Evolutionary conservation across 2,797 vertebrate species (phyloP).

Genomic region (Diplodus puntazzo): DNA sequence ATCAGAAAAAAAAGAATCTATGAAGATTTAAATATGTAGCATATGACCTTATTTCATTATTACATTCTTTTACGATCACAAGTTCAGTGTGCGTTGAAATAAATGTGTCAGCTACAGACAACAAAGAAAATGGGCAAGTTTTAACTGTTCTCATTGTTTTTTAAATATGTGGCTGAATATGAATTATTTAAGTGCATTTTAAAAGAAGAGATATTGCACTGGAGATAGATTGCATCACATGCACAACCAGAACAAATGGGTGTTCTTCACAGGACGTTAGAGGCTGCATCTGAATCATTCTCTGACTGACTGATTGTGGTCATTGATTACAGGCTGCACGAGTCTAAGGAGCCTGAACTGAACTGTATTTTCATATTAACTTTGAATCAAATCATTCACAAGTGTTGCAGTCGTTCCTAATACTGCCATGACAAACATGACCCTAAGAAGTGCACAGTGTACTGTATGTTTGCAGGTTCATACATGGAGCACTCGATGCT

Average conservation of each 20-base stretch:
- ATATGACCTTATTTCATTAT: too few relatives aligned
- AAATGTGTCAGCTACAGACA: too few relatives aligned
- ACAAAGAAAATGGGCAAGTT: not conserved
- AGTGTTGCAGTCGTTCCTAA: not conserved
- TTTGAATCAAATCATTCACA: not conserved
- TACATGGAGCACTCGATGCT: not conserved
- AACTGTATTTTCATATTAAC: not conserved
- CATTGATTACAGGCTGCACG: not conserved
- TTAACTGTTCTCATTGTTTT: not conserved
- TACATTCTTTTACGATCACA: too few relatives aligned
- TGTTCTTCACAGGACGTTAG: not conserved
- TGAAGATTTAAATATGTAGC: too few relatives aligned
- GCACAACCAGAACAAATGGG: not conserved
- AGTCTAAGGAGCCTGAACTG: too few relatives aligned
- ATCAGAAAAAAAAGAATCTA: too few relatives aligned
- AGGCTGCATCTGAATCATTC: not conserved
- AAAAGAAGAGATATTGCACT: not conserved
- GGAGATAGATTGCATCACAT: not conserved
- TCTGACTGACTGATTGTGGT: not conserved
- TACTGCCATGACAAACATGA: not conserved
- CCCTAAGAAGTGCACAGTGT: not conserved
- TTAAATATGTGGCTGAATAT: not conserved
- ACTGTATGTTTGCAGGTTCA: slow-evolving; percentile 1
- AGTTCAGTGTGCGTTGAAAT: too few relatives aligned
- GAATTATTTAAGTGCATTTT: slow-evolving; percentile 23